phyloP scores from a whole-genome alignment of 2,797 vertebrate species.

The Clarias laeviceps region DNA sequence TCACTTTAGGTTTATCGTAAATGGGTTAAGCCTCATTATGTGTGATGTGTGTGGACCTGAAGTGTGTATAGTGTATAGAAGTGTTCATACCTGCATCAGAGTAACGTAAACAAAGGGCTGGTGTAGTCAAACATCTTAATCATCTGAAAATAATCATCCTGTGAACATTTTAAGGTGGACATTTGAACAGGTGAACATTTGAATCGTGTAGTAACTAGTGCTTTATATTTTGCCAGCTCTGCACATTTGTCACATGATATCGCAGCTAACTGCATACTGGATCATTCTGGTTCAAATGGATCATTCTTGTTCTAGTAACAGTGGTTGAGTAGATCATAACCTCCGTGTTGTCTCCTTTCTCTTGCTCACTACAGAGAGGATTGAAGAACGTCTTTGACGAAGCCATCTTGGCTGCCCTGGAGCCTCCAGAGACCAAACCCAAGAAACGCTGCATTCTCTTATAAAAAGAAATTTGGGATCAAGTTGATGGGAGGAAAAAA shows the following conservation, averaged over 20 bases:
- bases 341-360: background rate
- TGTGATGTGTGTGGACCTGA: background rate
- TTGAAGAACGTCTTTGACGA: constrained; percentile 80
- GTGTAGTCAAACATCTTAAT: background rate
- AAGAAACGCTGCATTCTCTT: constrained; percentile 74
- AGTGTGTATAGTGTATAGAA: no score
- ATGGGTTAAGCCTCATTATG: background rate
- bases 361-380: constrained; percentile 63
- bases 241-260: background rate
- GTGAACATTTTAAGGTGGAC: no score
- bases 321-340: background rate
- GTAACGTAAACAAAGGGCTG: no score
- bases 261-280: background rate
- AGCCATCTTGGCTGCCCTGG: constrained; percentile 77
- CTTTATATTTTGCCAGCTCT: no score
- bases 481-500: constrained; percentile 9
- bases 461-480: constrained; percentile 50
- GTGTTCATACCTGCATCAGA: no score
- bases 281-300: background rate
- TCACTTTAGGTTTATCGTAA: background rate
- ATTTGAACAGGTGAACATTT: no score
- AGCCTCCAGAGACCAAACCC: constrained; percentile 75
- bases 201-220: no score
- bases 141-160: background rate
- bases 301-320: background rate